A percentile compares a stretch with the other conserved stretches of the same genome.
Evolutionary conservation across 2,888 invertebrate genomes (phyloP).

Genomic region (Omphaloscelis lunosa): DNA sequence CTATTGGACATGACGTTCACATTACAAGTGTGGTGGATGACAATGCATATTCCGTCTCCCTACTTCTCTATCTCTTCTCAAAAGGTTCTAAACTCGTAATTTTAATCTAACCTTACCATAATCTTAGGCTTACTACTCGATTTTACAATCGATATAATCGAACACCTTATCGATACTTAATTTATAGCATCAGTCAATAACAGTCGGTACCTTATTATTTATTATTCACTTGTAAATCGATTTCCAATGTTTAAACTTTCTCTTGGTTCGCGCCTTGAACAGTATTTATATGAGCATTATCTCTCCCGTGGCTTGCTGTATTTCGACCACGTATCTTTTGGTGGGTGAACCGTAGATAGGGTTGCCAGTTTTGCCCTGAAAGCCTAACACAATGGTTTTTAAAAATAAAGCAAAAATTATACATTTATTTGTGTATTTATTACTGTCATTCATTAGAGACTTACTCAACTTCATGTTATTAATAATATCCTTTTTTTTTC

Average conservation of each 20-base stretch:
- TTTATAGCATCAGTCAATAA: slow-evolving; percentile 58
- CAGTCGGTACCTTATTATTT: slow-evolving; percentile 61
- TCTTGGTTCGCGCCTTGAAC: slow-evolving; percentile 67
- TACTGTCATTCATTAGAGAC: too few relatives aligned
- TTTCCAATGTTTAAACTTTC: slow-evolving; percentile 72
- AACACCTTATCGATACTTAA: slow-evolving; percentile 56
- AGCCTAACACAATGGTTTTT: too few relatives aligned
- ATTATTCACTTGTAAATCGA: slow-evolving; percentile 64
- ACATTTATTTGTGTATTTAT: too few relatives aligned
- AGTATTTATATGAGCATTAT: slow-evolving; percentile 72
- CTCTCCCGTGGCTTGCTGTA: slow-evolving; percentile 72
- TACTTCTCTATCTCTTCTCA: not conserved
- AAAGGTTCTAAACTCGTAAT: not conserved
- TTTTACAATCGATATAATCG: slow-evolving; percentile 62
- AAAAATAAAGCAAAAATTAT: too few relatives aligned
- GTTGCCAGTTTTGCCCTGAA: too few relatives aligned
- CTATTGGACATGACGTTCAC: not conserved
- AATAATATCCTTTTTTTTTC: too few relatives aligned
- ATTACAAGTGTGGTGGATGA: not conserved
- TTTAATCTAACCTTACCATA: slow-evolving; percentile 4
- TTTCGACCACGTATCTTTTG: slow-evolving; percentile 73
- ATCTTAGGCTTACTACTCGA: slow-evolving; percentile 43
- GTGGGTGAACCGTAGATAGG: slow-evolving; percentile 20
- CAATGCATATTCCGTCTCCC: not conserved
- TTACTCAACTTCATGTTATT: too few relatives aligned